Conservation (phyloP, 2,888 invertebrate species). For the Stenurella melanura region DNA sequence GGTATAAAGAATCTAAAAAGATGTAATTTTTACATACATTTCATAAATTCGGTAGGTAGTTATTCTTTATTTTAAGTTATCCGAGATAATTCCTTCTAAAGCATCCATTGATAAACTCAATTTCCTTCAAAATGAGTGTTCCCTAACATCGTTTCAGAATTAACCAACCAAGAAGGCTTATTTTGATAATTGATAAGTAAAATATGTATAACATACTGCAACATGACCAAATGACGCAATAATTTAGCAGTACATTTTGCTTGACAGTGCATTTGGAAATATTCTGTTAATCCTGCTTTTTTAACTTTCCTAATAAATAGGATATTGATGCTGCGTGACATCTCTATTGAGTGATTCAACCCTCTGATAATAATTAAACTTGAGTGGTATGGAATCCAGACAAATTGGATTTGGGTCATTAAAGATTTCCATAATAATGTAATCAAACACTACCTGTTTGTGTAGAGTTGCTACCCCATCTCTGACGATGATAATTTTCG, state of each 20-base stretch:
- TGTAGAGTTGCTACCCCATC: constrained; percentile 6
- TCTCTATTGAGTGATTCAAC: constrained; percentile 33
- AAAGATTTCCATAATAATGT: constrained; percentile 38
- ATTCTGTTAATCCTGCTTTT: constrained; percentile 31
- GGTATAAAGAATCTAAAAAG: no score
- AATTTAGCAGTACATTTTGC: constrained; percentile 13
- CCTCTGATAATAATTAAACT: constrained; percentile 38
- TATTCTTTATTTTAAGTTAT: no score
- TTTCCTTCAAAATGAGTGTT: no score
- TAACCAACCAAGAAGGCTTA: background rate
- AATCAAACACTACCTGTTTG: constrained; percentile 35
- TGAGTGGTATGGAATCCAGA: constrained; percentile 35
- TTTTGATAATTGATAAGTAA: no score
- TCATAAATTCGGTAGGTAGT: no score
- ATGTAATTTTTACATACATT: no score
- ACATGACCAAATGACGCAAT: background rate
- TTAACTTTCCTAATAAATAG: constrained; percentile 32
- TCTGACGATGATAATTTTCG: constrained; percentile 2
- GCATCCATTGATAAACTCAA: no score
- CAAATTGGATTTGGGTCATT: constrained; percentile 37
- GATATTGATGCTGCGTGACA: constrained; percentile 37
- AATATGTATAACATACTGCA: no score
- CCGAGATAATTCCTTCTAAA: no score
- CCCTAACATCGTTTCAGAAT: background rate
- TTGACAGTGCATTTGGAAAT: constrained; percentile 14